Base-by-base conservation (phyloP, 2,797 vertebrate species). In the Coendou prehensilis region DNA sequence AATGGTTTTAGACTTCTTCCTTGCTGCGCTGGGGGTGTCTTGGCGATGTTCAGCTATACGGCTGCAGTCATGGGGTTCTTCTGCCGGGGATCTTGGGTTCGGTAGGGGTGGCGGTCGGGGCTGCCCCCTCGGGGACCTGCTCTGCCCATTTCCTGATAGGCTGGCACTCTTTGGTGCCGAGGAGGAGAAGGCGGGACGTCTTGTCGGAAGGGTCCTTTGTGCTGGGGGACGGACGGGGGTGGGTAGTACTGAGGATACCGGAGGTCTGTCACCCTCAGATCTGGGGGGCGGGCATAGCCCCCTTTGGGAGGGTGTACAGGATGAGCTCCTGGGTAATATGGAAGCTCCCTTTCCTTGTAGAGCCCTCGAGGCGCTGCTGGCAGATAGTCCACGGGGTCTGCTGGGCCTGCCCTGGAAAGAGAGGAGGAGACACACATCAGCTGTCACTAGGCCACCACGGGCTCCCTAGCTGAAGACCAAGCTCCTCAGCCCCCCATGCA, bases 131-230 rank as follows among this genome's bases (percentile, higher is more conserved):
- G 99, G 98, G 97, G 99, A 64, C 94, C 98, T 26, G 97, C 97
- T 63, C 99, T 99, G 92, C 98, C 98, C 98, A 99, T 98, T 54
- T 99, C 99, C 61, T 98, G 99, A 47, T 99, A 99, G 69, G 99
- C 98, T 13, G 99, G 98, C 17, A 98, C 98, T 79, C 99, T 98
- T 28, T 99, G 99, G 22, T 99, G 98, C 90, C 99, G 99, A 37
- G 99, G 99, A 15, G 99, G 99, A 18, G 99, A 99, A 2, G 99
- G 99, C 0, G 99, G 99, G 30, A 99, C 99, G 0, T 99, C 99
- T 98, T 99, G 99, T 22, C 99, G 98, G 96, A 99, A 96, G 11
- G 99, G 99, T 93, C 99, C 99, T 98, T 99, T 99, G 90, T 99
- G 98, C 92, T 98, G 99, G 95, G 98, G 98, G 3, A 96, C 61